Conservation (phyloP, 2,888 invertebrate genomes). For the Galerucella pusilla region DNA sequence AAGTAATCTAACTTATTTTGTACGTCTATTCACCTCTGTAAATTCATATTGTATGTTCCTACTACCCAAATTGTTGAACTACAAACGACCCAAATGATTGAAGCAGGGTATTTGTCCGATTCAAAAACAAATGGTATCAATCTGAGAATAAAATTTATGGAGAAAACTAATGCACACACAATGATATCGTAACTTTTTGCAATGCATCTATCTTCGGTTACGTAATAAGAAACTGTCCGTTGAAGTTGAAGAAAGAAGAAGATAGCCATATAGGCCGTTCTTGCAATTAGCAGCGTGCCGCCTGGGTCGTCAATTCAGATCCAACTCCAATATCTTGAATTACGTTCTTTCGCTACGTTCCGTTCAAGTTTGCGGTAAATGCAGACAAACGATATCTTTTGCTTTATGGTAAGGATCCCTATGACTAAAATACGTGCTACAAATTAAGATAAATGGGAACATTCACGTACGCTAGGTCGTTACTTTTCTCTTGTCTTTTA, state of each 20-base stretch:
- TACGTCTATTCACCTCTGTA: too few species aligned
- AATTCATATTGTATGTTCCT: too few species aligned
- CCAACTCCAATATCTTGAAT: conserved; percentile 51
- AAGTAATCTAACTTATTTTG: too few species aligned
- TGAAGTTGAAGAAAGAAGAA: conserved; percentile 22
- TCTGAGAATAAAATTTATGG: too few species aligned
- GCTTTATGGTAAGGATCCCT: conserved; percentile 51
- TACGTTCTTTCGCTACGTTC: conserved; percentile 37
- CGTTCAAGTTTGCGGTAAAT: conserved; percentile 41
- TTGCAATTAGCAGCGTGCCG: conserved; percentile 50
- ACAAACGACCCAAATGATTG: too few species aligned
- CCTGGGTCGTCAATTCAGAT: conserved; percentile 44
- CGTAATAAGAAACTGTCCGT: conserved; percentile 41
- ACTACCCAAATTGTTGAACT: too few species aligned
- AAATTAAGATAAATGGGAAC: conserved; percentile 48
- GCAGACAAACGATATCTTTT: conserved; percentile 55
- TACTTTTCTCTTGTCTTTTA: conserved; percentile 18
- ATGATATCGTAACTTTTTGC: neutral
- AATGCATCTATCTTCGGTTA: conserved; percentile 36
- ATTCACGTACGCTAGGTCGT: conserved; percentile 42
- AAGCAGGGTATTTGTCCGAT: too few species aligned
- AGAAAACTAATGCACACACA: neutral
- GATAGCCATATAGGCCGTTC: conserved; percentile 49
- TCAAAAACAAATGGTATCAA: too few species aligned
- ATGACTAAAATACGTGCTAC: conserved; percentile 47